phyloP scores from a whole-genome alignment of 2,888 invertebrate genomes.

The Chaetogeoica ovagalla region DNA sequence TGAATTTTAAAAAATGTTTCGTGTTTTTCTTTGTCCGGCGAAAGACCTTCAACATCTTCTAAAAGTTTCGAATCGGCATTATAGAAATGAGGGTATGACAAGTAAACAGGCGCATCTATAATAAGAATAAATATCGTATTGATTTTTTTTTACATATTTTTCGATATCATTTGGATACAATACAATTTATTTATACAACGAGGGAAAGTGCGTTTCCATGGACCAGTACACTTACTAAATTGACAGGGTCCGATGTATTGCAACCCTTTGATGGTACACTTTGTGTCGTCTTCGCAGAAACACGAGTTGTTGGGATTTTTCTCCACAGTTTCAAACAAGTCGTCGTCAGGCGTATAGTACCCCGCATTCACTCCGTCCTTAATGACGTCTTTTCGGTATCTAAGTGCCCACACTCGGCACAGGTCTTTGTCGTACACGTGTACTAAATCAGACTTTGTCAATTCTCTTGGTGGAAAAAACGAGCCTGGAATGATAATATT shows the following conservation, averaged over 20 bases:
- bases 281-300: constrained; percentile 70
- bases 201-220: not conserved
- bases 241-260: constrained; percentile 88
- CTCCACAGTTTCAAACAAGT: constrained; percentile 68
- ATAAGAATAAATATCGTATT: constrained; percentile 54
- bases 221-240: constrained; percentile 67
- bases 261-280: constrained; percentile 73
- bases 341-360: constrained; percentile 70
- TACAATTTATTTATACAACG: not conserved
- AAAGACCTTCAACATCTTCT: constrained; percentile 72
- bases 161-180: not conserved
- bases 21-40: constrained; percentile 71
- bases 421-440: constrained; percentile 85
- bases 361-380: constrained; percentile 68
- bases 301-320: constrained; percentile 74
- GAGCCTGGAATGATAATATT: constrained; percentile 64
- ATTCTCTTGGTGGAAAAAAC: constrained; percentile 78
- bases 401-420: constrained; percentile 76
- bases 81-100: constrained; percentile 88
- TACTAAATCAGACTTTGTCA: constrained; percentile 71
- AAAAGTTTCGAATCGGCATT: constrained; percentile 74
- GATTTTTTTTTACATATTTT: not conserved
- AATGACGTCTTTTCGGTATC: constrained; percentile 70
- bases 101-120: constrained; percentile 81
- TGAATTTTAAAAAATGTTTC: constrained; percentile 82